A percentile compares a stretch with the other conserved stretches of the same genome.
These are phyloP conservation scores for Watsonalla cultraria DNA, from an alignment of 2,888 invertebrate species.

Conservation along the genomic window DNA sequence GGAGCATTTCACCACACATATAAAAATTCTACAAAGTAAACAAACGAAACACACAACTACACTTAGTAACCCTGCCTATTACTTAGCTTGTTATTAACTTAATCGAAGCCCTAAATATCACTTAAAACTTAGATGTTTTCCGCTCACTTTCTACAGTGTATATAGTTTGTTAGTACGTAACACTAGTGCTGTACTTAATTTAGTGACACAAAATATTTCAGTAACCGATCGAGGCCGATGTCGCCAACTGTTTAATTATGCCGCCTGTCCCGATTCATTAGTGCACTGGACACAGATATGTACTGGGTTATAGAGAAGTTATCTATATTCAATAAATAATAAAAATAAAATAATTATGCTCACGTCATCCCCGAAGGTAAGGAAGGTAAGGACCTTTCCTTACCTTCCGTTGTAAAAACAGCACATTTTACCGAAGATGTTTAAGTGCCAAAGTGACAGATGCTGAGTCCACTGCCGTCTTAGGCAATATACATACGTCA, in stretches of 20 bases:
- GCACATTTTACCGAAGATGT: no score
- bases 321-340: slow-evolving; percentile 1
- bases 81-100: not conserved
- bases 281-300: slow-evolving; percentile 65
- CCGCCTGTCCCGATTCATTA: slow-evolving; percentile 74
- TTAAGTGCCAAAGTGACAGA: no score
- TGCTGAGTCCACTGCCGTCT: no score
- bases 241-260: slow-evolving; percentile 74
- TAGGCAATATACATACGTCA: no score
- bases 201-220: slow-evolving; percentile 45
- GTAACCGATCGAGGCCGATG: slow-evolving; percentile 53
- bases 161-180: not conserved
- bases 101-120: not conserved
- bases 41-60: slow-evolving; percentile 1
- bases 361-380: not conserved
- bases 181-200: slow-evolving; percentile 16
- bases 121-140: slow-evolving; percentile 3
- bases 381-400: no score
- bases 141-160: not conserved
- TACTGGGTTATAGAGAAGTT: slow-evolving; percentile 10
- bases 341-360: not conserved
- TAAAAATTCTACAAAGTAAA: slow-evolving; percentile 1
- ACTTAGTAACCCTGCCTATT: not conserved
- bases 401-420: no score
- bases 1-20: slow-evolving; percentile 41